phyloP scores from a whole-genome alignment of 2,797 vertebrate genomes.

The Chelidonichthys spinosus region DNA sequence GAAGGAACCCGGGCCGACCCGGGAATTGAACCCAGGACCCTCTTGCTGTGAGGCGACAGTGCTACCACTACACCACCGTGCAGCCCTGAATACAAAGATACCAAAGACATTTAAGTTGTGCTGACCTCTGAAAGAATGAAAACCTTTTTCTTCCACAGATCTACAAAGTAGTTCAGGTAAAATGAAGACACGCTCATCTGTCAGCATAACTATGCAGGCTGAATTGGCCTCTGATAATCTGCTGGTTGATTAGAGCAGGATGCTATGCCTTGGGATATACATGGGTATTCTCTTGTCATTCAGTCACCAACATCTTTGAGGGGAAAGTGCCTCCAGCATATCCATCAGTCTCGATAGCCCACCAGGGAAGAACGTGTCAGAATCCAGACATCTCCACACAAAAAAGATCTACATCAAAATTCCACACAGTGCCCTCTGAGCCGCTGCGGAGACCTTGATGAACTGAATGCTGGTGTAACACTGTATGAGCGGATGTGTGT shows the following conservation, averaged over 20 bases:
- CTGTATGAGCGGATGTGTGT: slow-evolving; percentile 10
- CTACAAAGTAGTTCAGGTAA: slow-evolving; percentile 24
- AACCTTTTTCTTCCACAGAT: neutral
- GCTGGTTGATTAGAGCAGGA: slow-evolving; percentile 35
- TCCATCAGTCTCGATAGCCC: slow-evolving; percentile 47
- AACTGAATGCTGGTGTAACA: slow-evolving; percentile 31
- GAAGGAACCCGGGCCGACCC: too few species aligned
- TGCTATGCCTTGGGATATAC: slow-evolving; percentile 46
- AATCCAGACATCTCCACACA: slow-evolving; percentile 43
- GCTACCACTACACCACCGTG: too few species aligned
- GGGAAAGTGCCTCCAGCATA: slow-evolving; percentile 57
- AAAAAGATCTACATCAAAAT: slow-evolving; percentile 50
- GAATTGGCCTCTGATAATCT: slow-evolving; percentile 41
- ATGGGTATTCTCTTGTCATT: slow-evolving; percentile 50
- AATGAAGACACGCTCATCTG: slow-evolving; percentile 25
- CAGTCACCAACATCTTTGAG: slow-evolving; percentile 58
- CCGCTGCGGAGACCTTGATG: slow-evolving; percentile 38
- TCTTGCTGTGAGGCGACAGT: too few species aligned
- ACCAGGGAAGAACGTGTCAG: slow-evolving; percentile 59
- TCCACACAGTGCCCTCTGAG: slow-evolving; percentile 39
- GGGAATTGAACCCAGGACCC: too few species aligned
- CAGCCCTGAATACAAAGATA: neutral
- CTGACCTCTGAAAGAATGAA: neutral
- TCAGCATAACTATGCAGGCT: slow-evolving; percentile 37
- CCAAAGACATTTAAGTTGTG: neutral